Percentiles rank a stretch among this genome's conserved stretches.
Evolutionary conservation across 2,888 invertebrate species (phyloP).

Genomic region (Ornithoptera priamus): DNA sequence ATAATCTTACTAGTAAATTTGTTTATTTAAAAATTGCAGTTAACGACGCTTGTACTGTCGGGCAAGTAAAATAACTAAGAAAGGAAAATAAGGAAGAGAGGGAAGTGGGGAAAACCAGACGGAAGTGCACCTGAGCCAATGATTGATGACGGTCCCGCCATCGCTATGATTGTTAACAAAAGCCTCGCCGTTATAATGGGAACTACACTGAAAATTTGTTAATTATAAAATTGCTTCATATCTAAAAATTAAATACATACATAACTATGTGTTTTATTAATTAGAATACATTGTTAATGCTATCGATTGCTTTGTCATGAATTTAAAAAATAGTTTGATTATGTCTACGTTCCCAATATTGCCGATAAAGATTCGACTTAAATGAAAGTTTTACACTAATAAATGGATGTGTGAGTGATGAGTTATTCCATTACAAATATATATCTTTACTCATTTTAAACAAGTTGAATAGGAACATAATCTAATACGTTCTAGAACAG

Average conservation of each 20-base stretch:
- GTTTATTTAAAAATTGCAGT: conserved; percentile 1
- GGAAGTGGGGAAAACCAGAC: conserved; percentile 38
- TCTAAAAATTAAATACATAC: background rate
- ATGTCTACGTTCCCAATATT: background rate
- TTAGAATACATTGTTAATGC: background rate
- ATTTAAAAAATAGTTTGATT: no score
- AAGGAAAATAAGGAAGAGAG: conserved; percentile 30
- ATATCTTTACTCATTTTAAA: no score
- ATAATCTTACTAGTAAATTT: background rate
- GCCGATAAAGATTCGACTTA: background rate
- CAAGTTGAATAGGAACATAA: no score
- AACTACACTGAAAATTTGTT: conserved; percentile 16
- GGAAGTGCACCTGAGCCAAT: conserved; percentile 68
- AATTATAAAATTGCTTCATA: background rate
- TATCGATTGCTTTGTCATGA: background rate
- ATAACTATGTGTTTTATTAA: background rate
- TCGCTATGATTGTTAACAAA: conserved; percentile 62
- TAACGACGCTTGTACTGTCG: background rate
- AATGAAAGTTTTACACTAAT: background rate
- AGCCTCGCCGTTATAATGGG: conserved; percentile 6
- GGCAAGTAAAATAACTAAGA: conserved; percentile 4
- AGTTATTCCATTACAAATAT: background rate
- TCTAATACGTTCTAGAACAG: no score
- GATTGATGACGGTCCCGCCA: conserved; percentile 72
- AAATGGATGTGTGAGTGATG: no score